Conservation (phyloP, 1,140 invertebrate genomes). For the Spodoptera frugiperda region DNA sequence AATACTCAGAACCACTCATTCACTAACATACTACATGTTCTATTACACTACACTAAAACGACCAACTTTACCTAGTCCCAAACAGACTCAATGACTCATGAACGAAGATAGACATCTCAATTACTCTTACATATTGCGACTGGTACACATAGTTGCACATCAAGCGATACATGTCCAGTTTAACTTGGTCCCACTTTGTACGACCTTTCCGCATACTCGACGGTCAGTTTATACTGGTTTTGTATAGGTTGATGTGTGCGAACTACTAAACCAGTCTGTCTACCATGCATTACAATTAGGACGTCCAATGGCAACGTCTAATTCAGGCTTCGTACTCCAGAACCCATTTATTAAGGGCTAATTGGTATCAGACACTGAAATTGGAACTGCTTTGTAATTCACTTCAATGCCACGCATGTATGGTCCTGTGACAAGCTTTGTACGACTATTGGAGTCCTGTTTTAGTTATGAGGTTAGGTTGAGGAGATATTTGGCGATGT, state of each 20-base stretch:
- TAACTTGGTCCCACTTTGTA: too few species aligned
- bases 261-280: not conserved
- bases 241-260: not conserved
- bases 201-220: not conserved
- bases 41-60: too few species aligned
- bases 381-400: slow-evolving; percentile 58
- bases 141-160: not conserved
- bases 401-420: slow-evolving; percentile 37
- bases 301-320: slow-evolving; percentile 36
- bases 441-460: not conserved
- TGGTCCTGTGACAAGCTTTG: not conserved
- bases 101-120: slow-evolving; percentile 7
- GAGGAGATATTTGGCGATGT: too few species aligned
- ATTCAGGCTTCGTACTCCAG: slow-evolving; percentile 47
- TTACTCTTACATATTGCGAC: not conserved
- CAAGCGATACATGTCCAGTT: too few species aligned
- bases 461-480: not conserved
- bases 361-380: slow-evolving; percentile 55
- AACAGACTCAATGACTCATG: not conserved
- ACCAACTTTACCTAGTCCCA: too few species aligned
- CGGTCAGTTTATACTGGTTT: too few species aligned
- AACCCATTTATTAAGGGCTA: slow-evolving; percentile 64
- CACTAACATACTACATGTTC: too few species aligned
- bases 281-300: slow-evolving; percentile 52
- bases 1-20: too few species aligned